Base-by-base conservation (phyloP, 2,797 vertebrate species). In the Naso thynnoides region DNA sequence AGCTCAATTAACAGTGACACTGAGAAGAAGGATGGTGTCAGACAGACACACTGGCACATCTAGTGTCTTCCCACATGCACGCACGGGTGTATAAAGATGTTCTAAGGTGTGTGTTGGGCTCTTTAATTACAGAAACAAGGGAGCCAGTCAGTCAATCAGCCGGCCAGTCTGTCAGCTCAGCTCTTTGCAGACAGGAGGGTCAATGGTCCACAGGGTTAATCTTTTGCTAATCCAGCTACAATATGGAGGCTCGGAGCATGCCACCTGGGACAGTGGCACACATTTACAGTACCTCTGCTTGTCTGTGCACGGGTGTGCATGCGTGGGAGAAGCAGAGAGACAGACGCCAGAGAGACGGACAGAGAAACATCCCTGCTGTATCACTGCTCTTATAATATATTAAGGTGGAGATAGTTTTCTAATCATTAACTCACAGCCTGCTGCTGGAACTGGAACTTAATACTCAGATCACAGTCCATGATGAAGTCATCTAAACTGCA, bases 141-240 rank as follows among this genome's bases (percentile, higher is more conserved):
- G 55, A 88, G 76, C 83, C 26, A 76, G 52, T 73, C 47, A 49
- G 57, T 72, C 71, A 75, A 50, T 65, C 71, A 58, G 70, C 23
- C 21, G 13, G 31, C 21, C 60, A 64, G 81, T 70, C 81, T 74
- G 76, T 89, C 89, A 91, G 85, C 90, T 89, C 86, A 93, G 93
- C 89, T 92, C 93, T 95, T 94, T 93, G 82, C 56, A 78, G 87
- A 91, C 86, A 63, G 33, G 41, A 78, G 94, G 93, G 93, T 95
- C 95, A 95, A 96, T 88, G 90, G 90, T 95, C 94, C 95, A 94
- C 91, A 31, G 81, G 88, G 94, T 94, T 93, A 96, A 95, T 95
- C 93, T 96, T 95, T 95, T 92, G 93, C 94, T 95, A 95, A 96
- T 95, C 93, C 92, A 84, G 69, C 78, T 87, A 88, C 88, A 92